Evolutionary conservation across 2,888 invertebrate species (phyloP).

Genomic region (Drosophila kuntzei): DNA sequence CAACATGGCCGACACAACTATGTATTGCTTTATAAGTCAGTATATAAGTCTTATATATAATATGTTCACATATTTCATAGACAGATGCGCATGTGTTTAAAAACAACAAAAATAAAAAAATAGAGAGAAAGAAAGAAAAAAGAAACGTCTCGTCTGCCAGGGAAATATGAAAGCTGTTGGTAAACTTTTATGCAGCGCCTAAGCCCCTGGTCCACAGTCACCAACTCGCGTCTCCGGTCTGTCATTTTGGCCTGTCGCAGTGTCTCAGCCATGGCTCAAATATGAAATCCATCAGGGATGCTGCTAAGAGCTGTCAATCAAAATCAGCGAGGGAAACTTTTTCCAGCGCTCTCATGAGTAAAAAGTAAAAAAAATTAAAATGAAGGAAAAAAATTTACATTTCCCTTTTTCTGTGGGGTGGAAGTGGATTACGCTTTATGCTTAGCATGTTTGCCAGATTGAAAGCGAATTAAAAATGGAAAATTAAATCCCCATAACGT

Average conservation of each 20-base stretch:
- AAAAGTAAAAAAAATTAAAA: slow-evolving; percentile 18
- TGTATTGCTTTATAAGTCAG: slow-evolving; percentile 31
- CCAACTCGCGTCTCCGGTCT: slow-evolving; percentile 51
- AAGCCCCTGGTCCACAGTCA: slow-evolving; percentile 47
- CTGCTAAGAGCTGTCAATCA: slow-evolving; percentile 84
- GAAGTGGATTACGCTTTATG: slow-evolving; percentile 63
- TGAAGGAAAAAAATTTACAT: slow-evolving; percentile 68
- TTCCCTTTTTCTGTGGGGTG: slow-evolving; percentile 51
- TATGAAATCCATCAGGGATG: slow-evolving; percentile 85
- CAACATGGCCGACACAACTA: slow-evolving; percentile 53
- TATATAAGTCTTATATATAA: slow-evolving; percentile 32
- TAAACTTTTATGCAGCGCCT: slow-evolving; percentile 71
- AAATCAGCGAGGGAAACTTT: slow-evolving; percentile 83
- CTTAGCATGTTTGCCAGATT: slow-evolving; percentile 70
- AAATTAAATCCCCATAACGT: slow-evolving; percentile 64
- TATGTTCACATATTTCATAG: slow-evolving; percentile 48
- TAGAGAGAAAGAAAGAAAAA: slow-evolving; percentile 28
- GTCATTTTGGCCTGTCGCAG: slow-evolving; percentile 56
- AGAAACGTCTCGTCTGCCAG: slow-evolving; percentile 64
- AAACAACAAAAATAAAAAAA: slow-evolving; percentile 8
- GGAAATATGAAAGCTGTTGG: slow-evolving; percentile 78
- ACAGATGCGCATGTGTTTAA: slow-evolving; percentile 56
- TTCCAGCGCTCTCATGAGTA: slow-evolving; percentile 42
- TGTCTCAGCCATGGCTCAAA: slow-evolving; percentile 71
- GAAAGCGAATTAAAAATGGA: slow-evolving; percentile 77